Base-by-base conservation (phyloP, 1,140 invertebrate species). In the Drosophila baimaii region DNA sequence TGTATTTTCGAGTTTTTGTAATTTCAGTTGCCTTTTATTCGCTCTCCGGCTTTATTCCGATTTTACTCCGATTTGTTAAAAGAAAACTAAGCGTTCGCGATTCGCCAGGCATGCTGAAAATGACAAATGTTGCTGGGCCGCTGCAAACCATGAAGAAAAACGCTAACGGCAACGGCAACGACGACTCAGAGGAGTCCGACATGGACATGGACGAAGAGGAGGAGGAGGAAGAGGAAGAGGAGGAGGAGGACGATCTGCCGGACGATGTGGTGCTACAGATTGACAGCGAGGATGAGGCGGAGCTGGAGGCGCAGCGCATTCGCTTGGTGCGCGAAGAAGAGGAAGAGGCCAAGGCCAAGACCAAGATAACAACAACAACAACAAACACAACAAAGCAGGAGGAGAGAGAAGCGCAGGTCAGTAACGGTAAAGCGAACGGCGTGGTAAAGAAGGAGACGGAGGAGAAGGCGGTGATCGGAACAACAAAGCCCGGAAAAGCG, bases 211-310 rank as follows among this genome's bases (percentile, higher is more conserved):
- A 85, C 33, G 80, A 52, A 21, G 31, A 21, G 31, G 51, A 81
- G 43, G 89, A 89, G 35, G 76, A 83, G 6, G 88, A 90, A 15
- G 84, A 81, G 35, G 57, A 85, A 41, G 47, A 82, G 10, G 88
- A 81, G 9, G 63, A 56, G 19, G 78, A 81, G 59, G 85, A 70
- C 13, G 85, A 89, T 70, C 52, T 70, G 10, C 55, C 64, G 21
- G 81, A 70, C 31, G 81, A 88, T 77, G 84, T 90, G 37, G 61
- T 69, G 10, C 47, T 91, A 13, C 89, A 84, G 58, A 91, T 91
- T 21, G 90, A 91, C 51, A 91, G 90, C 47, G 90, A 91, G 55
- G 90, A 91, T 41, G 90, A 91, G 78, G 90, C 90, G 7, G 90
- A 91, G 46, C 35, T 91, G 57, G 90, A 91, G 47, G 86, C 90